Base-by-base conservation (phyloP, 2,888 invertebrate species). In the Lepidochrysops patricia region DNA sequence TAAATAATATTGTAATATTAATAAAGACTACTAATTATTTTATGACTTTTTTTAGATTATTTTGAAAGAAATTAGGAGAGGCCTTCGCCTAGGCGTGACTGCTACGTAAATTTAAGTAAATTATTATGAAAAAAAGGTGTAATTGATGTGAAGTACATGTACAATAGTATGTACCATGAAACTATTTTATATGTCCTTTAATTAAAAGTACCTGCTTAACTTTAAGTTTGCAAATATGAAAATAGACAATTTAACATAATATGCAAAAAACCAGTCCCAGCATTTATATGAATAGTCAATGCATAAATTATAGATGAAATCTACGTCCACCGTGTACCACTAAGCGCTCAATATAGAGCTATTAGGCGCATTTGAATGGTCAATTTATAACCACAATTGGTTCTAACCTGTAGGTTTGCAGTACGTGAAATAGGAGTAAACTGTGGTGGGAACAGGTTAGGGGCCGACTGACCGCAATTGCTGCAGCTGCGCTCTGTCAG, bases 381-480 rank as follows among this genome's bases (percentile, higher is more conserved):
- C 58, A 62, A 64, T 60, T 62, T 62, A 54, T 60, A 58, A 62
- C 64, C 66, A 59, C 62, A 65, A 65, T 60, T n/a, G 60, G 48
- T 52, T 35, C 64, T 64, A 67, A 69, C 67, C 63, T 66, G 65
- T 65, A 65, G 61, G 54, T 54, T 54, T 54, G 67, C 64, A 64
- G 62, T 61, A 68, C 68, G 67, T 70, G 70, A 75, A 76, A 76
- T 77, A 68, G 71, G 69, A 67, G 67, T 77, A 75, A 75, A 72
- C 72, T 71, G 69, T 63, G 69, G 72, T 65, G 68, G 70, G 68
- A 66, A 69, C 63, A 48, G 64, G 69, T 72, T 73, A 72, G 73
- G 66, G 68, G 69, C 80, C 82, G 77, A 68, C 78, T 75, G 57
- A 76, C 79, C 80, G 70, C 80, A 81, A 70, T 68, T 62, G 68